Evolutionary conservation across 2,888 invertebrate species (phyloP), one percentile per base, ranked within the genome.

Genomic region (Mythimna vitellina): DNA sequence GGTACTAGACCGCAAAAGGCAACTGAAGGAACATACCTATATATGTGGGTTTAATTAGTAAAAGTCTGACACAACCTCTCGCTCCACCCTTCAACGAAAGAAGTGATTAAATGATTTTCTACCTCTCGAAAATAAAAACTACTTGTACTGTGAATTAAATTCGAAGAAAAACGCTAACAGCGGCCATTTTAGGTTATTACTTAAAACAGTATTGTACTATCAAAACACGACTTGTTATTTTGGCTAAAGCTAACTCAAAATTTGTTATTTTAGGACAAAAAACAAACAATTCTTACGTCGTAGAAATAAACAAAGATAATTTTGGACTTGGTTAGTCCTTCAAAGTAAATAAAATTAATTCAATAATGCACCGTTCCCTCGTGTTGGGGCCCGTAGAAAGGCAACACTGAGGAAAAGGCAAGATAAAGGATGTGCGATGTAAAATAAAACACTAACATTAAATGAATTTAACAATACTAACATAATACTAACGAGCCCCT

Each of bases 331-430:
- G 64, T 62, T 67, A 65, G 65, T 63, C 67, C 69, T 74, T 78
- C 75, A 83, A 83, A 84, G 82, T 76, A 83, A 81, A 83, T 81
- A 75, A 83, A 83, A 86, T 86, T 87, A 87, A 86, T 86, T 81
- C 80, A 86, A 86, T 86, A 86, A 83, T 85, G 86, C 86, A 85
- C 73, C 42, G 66, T 53, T 66, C 74, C 68, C 64, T 75, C 70
- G 72, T n/a, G 42, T 65, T 69, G 51, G 32, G 74, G 84, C 82
- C 63, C 70, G 20, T 14, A 67, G 58, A 25, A 57, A 10, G 3
- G 29, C 6, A 62, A 42, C 17, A 32, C 1, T 20, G 12, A 4
- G 7, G 14, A 12, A 22, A 35, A 17, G 6, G 20, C 4, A 6
- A n/a, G 6, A 35, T 22, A 10, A 22, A 14, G 4, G 17, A 17